Base-by-base conservation (phyloP, 2,797 vertebrate genomes). In the Fistularia commersonii region DNA sequence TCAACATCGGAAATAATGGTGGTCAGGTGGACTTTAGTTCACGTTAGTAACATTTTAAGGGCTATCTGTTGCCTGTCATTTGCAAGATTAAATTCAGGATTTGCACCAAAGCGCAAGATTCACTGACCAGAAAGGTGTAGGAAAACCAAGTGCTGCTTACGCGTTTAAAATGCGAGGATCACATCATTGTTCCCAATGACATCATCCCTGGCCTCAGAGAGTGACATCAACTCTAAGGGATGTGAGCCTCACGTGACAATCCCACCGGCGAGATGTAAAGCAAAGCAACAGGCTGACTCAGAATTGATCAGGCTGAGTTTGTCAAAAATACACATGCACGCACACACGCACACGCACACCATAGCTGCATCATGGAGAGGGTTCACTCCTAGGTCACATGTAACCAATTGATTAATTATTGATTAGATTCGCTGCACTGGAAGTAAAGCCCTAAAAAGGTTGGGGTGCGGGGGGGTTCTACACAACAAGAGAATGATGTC, bases 401-500 rank as follows among this genome's bases (percentile, higher is more conserved):
- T 3, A 31, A 32, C 4, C 11, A 8, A 0, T 1, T 61, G 36
- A 46, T 86, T 46, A 87, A 88, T 86, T 70, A 76, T 79, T 72
- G 5, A 87, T 61, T 9, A 54, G 41, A 13, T 32, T 15, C 36
- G 11, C 12, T 11, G 12, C 11, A 6, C 8, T 10, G 12, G 1
- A 8, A 36, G 9, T 2, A 36, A 36, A 36, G 9, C 6, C 35
- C 23, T n/a, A 23, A 13, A 13, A 11, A 14, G 14, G 35, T 45
- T 45, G n/a, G 0, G 1, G 35, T 3, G 32, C 54, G 60, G 61
- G 40, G 51, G 51, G 66, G 43, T 48, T 51, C 66, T 69, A 69
- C 76, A 82, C 64, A 61, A 57, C 57, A 31, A 48, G 31, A 35
- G 45, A 57, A 57, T 90, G 86, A 90, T 77, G 81, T 89, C 87